Evolutionary conservation across 1,140 invertebrate species (phyloP), one percentile per base, ranked within the genome.

Genomic region (Drosophila setifemur): DNA sequence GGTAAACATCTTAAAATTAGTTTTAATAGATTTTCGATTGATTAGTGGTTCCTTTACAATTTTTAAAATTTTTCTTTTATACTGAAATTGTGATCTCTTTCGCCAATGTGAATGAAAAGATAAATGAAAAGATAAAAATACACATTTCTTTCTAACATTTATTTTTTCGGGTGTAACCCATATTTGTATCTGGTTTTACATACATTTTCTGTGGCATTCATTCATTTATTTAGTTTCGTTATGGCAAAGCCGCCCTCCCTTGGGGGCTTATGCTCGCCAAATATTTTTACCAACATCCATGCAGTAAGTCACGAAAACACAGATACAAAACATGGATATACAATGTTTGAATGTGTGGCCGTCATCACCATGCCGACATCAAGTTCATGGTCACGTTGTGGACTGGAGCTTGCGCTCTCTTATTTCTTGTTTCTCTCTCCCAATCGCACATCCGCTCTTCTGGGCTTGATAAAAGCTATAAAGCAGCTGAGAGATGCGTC

Each of bases 381-480:
- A 82, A 82, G 78, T 82, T 82, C 78, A 82, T 73, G 78, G 78
- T 82, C 78, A 82, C 72, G 52, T 39, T 39, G 39, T 37, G 23
- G 49, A 45, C 43, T 39, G 43, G 25, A 55, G 64, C 48, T 74
- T 79, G 45, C 49, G 54, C 61, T 64, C 45, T 75, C 50, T 61
- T 47, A 43, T 35, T n/a, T 57, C 31, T 0, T 2, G n/a, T 6
- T 8, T 1, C 16, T 14, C 45, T 49, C 18, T 50, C 2, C 8
- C 8, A 9, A n/a, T 9, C 25, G n/a, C n/a, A n/a, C n/a, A n/a
- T n/a, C n/a, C n/a, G n/a, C n/a, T n/a, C n/a, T n/a, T n/a, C n/a
- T n/a, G 33, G 49, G 57, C 42, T 40, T 40, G 25, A 25, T 3
- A n/a, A 44, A 70, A 50, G 67, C 67, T 48, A 31, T 12, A 19